phyloP scores from a whole-genome alignment of 2,888 invertebrate species.

The Gandaritis pyraliata region DNA sequence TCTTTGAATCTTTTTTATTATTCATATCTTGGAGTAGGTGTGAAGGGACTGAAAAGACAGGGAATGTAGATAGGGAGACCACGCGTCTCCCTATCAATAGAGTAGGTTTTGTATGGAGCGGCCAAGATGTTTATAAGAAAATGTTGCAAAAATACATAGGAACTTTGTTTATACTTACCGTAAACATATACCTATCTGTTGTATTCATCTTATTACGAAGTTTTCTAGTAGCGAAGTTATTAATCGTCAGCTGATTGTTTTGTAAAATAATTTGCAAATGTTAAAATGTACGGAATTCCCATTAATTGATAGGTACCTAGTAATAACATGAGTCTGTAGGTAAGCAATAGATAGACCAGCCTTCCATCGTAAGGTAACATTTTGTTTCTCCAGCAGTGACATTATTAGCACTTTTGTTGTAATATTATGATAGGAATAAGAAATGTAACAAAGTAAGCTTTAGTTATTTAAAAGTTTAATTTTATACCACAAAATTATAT shows the following conservation, averaged over 20 bases:
- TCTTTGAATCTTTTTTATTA: constrained; percentile 58
- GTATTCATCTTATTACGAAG: constrained; percentile 12
- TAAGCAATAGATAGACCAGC: constrained; percentile 18
- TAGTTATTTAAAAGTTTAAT: constrained; percentile 46
- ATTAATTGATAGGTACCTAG: neutral
- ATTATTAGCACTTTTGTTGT: constrained; percentile 56
- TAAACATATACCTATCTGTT: constrained; percentile 21
- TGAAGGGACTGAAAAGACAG: constrained; percentile 78
- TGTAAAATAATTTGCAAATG: constrained; percentile 3
- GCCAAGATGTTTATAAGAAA: constrained; percentile 68
- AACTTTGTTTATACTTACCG: constrained; percentile 21
- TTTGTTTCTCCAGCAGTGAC: constrained; percentile 47
- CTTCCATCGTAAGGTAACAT: constrained; percentile 2
- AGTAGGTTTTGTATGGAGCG: constrained; percentile 77
- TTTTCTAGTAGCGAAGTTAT: constrained; percentile 13
- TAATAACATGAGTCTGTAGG: constrained; percentile 14
- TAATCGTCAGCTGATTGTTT: constrained; percentile 4
- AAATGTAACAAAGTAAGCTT: constrained; percentile 51
- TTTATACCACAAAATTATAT: constrained; percentile 54
- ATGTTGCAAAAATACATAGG: constrained; percentile 46
- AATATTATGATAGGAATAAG: constrained; percentile 52
- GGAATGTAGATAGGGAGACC: constrained; percentile 71
- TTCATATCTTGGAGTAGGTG: constrained; percentile 64
- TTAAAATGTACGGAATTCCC: neutral
- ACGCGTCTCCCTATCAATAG: constrained; percentile 56